Evolutionary conservation across 2,113 vertebrate species (phyloP), one percentile per base, ranked within the genome.

Genomic region (Trogon melanurus): DNA sequence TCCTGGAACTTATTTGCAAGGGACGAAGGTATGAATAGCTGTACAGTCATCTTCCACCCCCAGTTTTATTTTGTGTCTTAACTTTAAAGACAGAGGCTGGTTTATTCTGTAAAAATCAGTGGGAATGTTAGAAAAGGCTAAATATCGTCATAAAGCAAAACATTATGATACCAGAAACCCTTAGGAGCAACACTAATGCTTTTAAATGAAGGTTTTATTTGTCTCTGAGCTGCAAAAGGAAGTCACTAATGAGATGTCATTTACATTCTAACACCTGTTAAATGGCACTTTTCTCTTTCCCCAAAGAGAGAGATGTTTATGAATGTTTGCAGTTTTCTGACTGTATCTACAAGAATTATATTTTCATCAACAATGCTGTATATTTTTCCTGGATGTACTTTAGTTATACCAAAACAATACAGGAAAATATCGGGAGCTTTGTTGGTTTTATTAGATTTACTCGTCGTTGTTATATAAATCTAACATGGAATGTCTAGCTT

Each of bases 261-360:
- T 98, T 98, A 98, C 97, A 98, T 98, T 98, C 97, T 97, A 98
- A 98, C 98, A 98, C 98, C 98, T 98, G 98, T 98, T 98, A 98
- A 98, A 98, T 98, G 98, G 97, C 98, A 98, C 95, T 98, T 98
- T 97, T 97, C 97, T 98, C 96, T 97, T 98, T 98, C 98, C 98
- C 98, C 96, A 97, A 98, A 98, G 98, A 98, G 97, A 96, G 91
- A 97, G 97, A 97, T 98, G 97, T 98, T 98, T 98, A 98, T 97
- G 98, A 98, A 97, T 97, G 97, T 98, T 97, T 98, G 97, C 94
- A 91, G 97, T 96, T 98, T 98, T 97, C 96, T 94, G 97, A 98
- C 95, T 96, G 94, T 96, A 97, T 97, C 97, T 97, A 92, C 96
- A 97, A 95, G 97, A 98, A 98, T 98, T 97, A 96, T 98, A 97